phyloP scores from a whole-genome alignment of 2,113 vertebrate genomes.

The Turdus rufiventris region DNA sequence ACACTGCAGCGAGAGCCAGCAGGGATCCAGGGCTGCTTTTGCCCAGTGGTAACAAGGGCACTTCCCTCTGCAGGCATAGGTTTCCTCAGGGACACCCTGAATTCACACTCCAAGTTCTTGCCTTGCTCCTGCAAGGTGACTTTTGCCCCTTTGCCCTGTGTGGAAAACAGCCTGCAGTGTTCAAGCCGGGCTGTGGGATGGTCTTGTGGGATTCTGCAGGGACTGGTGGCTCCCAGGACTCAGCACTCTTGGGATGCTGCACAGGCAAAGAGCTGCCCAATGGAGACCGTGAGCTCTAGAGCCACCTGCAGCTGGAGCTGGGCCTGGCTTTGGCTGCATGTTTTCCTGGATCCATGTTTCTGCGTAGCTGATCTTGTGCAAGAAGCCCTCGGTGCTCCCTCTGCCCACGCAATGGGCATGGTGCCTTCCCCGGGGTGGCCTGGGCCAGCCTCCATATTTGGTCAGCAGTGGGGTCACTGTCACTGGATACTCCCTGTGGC shows the following conservation, averaged over 20 bases:
- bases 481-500: background rate
- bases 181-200: background rate
- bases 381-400: background rate
- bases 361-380: slow-evolving; percentile 6
- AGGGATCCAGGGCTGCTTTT: background rate
- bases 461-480: background rate
- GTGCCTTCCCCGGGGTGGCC: background rate
- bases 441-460: background rate
- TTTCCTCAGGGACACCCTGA: background rate
- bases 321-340: fast-evolving
- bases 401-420: background rate
- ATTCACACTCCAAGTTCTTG: background rate
- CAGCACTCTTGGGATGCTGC: background rate
- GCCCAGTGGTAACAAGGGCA: background rate
- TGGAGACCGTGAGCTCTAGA: background rate
- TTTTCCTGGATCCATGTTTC: background rate
- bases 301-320: background rate
- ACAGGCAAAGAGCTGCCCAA: fast-evolving
- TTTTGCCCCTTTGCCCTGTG: background rate
- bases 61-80: background rate
- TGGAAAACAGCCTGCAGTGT: background rate
- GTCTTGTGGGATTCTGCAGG: background rate
- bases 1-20: background rate
- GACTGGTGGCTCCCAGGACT: background rate
- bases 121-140: background rate